Base-by-base conservation (phyloP, 2,888 invertebrate species). In the Tineola bisselliella region DNA sequence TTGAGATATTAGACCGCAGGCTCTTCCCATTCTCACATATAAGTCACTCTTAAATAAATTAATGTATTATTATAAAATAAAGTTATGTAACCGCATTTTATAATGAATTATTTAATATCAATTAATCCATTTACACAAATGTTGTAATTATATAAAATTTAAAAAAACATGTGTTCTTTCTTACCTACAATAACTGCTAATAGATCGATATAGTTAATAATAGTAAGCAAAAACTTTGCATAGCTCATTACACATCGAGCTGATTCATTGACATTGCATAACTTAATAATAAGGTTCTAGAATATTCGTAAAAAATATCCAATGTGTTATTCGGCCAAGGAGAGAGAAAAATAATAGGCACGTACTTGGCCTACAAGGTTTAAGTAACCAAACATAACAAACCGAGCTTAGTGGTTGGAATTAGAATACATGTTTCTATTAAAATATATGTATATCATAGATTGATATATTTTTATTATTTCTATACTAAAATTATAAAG, bases 261-360 rank as follows among this genome's bases (percentile, higher is more conserved):
- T 56, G 56, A 56, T 56, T 56, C 56, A 56, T 56, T n/a, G 56
- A 3, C 18, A 48, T 56, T 56, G 56, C 19, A 30, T 25, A 56
- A 56, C 30, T 56, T 30, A 17, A 25, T 25, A 30, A 15, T 11
- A 56, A 44, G 15, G 48, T 59, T 59, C 59, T 18, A 59, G 59
- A 31, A 59, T 57, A 25, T 59, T 43, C 18, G 44, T 4, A 72
- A 72, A 75, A 62, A 62, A 44, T 48, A 44, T 62, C 63, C 63
- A 63, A 70, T 69, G 65, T 74, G 69, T 59, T 65, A 70, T 62
- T 71, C 66, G 74, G 72, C 71, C 76, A 76, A 75, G 75, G 73
- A 70, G 70, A 73, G 63, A 54, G 19, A 61, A 58, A 38, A 61
- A 68, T 68, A 68, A 65, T 63, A 61, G 63, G 66, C 70, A 70